phyloP scores from a whole-genome alignment of 35 echinoderm and acorn worm genomes.

The Nesometra sesokonis region DNA sequence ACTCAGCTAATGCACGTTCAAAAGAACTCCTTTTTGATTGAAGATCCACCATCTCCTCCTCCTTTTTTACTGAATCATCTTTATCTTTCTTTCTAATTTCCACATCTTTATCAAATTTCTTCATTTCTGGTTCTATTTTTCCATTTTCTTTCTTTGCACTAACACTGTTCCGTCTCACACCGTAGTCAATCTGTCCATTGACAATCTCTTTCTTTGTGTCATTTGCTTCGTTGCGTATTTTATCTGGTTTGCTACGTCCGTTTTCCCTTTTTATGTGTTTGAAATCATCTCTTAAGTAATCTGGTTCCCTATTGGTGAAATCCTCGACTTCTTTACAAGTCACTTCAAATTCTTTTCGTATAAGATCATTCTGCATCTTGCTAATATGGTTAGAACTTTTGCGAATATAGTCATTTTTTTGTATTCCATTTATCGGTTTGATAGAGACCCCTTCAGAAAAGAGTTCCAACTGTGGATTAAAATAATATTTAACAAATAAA shows the following conservation, averaged over 20 bases:
- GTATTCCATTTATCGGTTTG: not conserved
- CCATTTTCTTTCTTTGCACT: not conserved
- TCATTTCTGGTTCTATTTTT: not conserved
- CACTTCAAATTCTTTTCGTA: not conserved
- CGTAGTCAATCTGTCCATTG: not conserved
- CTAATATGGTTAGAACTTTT: not conserved
- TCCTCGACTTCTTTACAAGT: not conserved
- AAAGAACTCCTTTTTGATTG: not conserved
- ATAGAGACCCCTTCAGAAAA: not conserved
- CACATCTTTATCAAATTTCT: not conserved
- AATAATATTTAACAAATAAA: too few relatives aligned
- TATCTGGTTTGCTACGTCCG: not conserved
- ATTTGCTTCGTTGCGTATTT: not conserved
- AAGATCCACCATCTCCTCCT: not conserved
- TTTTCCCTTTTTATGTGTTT: not conserved
- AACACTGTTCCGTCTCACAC: not conserved
- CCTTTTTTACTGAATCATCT: not conserved
- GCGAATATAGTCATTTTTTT: not conserved
- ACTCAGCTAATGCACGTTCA: constrained; percentile 12
- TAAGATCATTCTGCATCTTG: not conserved
- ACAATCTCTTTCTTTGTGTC: not conserved
- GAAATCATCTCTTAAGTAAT: not conserved
- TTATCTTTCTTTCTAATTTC: not conserved
- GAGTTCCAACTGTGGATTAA: not conserved
- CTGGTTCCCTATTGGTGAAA: not conserved